phyloP scores from a whole-genome alignment of 2,888 invertebrate species.

The Pheosia gnoma region DNA sequence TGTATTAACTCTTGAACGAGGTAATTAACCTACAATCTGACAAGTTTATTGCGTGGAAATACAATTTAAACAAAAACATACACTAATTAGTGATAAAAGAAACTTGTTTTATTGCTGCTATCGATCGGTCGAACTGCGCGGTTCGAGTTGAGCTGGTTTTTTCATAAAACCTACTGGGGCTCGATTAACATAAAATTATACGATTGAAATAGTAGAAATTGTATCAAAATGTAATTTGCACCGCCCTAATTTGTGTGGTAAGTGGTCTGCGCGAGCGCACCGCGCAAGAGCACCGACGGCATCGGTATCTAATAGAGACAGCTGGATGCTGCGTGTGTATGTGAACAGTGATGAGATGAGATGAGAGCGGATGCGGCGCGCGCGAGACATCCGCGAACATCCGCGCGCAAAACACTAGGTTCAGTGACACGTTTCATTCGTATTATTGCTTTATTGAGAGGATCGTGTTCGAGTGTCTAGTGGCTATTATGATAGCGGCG shows the following conservation, averaged over 20 bases:
- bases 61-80: slow-evolving; percentile 28
- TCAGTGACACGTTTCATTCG: slow-evolving; percentile 26
- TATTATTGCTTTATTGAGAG: slow-evolving; percentile 8
- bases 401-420: slow-evolving; percentile 7
- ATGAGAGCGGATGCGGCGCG: neutral
- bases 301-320: neutral
- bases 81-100: slow-evolving; percentile 17
- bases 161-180: neutral
- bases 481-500: slow-evolving; percentile 16
- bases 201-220: neutral
- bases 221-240: neutral
- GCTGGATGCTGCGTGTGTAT: neutral
- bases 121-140: neutral
- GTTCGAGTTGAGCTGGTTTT: neutral
- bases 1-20: slow-evolving; percentile 26
- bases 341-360: neutral
- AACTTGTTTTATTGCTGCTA: slow-evolving; percentile 14
- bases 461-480: slow-evolving; percentile 11
- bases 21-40: slow-evolving; percentile 33
- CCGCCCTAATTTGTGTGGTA: neutral
- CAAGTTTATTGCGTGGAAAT: slow-evolving; percentile 26
- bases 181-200: neutral
- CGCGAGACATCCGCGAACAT: neutral
- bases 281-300: neutral
- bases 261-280: neutral